Base-by-base conservation (phyloP, 2,888 invertebrate genomes). In the Noctua comes region DNA sequence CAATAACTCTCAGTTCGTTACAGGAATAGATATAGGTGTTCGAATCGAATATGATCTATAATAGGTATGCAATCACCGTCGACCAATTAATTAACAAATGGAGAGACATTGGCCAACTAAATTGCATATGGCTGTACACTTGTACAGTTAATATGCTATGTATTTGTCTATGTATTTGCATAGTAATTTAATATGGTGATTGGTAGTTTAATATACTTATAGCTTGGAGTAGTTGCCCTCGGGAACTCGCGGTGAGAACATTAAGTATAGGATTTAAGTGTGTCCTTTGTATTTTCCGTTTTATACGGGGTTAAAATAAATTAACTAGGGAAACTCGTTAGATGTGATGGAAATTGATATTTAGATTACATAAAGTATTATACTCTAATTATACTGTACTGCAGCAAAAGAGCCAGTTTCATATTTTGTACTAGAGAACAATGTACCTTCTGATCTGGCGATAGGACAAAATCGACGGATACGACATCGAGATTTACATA, bases 81-180 rank as follows among this genome's bases (percentile, higher is more conserved):
- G 51, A 51, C 21, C 65, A 83, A 75, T 78, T 85, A 83, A 86
- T 85, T 84, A 80, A 31, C 66, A 62, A 86, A 86, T 80, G 73
- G 54, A 77, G 59, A 71, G 36, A 64, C 24, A 68, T 46, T 77
- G 31, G 57, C 62, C 59, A 68, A 64, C 27, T 65, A 51, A 62
- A n/a, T 21, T 62, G 54, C 31, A 46, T 48, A 21, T 13, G n/a
- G 11, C 43, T 66, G 1, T n/a, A n/a, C n/a, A n/a, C n/a, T n/a
- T n/a, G n/a, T 40, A 27, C 24, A 21, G 66, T 51, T 11, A 24
- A 31, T 3, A 16, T 31, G n/a, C 24, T 36, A 46, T n/a, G 16
- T 57, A 27, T 43, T 48, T 74, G 40, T 46, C 3, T 5, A 48
- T n/a, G n/a, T n/a, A n/a, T n/a, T n/a, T n/a, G n/a, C n/a, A 3